Conservation (phyloP, 2,888 invertebrate genomes). For the Geophilus truncorum region DNA sequence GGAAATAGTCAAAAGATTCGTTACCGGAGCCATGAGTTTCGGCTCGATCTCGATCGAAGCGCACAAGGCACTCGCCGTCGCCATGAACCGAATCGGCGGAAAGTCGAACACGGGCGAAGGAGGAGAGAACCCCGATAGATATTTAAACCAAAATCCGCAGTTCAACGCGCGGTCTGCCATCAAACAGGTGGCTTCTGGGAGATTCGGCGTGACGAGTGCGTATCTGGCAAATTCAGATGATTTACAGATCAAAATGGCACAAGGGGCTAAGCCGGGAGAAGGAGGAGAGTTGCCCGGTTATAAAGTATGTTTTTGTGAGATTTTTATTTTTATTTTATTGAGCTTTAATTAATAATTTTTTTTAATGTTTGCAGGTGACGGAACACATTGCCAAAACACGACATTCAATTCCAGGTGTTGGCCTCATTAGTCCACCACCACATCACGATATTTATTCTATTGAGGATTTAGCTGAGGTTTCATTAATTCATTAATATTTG, state of each 20-base stretch:
- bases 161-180: constrained; percentile 87
- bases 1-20: constrained; percentile 92
- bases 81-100: constrained; percentile 95
- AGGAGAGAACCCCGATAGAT: constrained; percentile 64
- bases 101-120: constrained; percentile 99
- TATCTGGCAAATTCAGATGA: constrained; percentile 97
- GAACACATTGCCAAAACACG: constrained; percentile 91
- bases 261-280: constrained; percentile 98
- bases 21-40: constrained; percentile 93
- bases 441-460: constrained; percentile 99
- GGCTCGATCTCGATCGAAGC: constrained; percentile 96
- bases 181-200: constrained; percentile 97
- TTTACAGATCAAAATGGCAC: constrained; percentile 99
- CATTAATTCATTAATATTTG: no score
- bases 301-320: constrained; percentile 53
- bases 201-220: constrained; percentile 96
- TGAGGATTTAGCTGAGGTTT: constrained; percentile 92
- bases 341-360: background rate
- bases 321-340: no score
- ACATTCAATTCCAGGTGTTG: constrained; percentile 94
- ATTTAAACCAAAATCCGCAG: constrained; percentile 71
- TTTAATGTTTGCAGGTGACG: constrained; percentile 63
- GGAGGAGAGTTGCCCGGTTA: constrained; percentile 93
- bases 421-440: constrained; percentile 96
- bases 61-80: constrained; percentile 87